Base-by-base conservation (phyloP, 2,888 invertebrate genomes). In the Mythimna pallens region DNA sequence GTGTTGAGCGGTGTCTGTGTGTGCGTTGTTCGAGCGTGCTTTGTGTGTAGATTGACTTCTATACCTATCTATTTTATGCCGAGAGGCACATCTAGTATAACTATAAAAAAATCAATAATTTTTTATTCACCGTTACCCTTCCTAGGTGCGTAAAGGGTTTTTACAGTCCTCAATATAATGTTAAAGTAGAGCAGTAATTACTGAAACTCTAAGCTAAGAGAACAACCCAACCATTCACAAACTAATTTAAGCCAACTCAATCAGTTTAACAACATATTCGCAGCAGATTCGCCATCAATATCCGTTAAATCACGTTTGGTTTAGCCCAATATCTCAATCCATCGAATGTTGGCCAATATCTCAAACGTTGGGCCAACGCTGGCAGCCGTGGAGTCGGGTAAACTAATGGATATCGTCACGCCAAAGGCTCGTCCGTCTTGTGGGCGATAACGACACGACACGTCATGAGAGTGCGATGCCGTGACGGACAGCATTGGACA, bases 331-430 rank as follows among this genome's bases (percentile, higher is more conserved):
- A 89, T 89, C 87, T 88, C 86, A 88, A 91, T 89, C 86, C 85
- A 81, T 84, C 73, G 79, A 65, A 71, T 78, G 75, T 81, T 82
- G 76, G 82, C 70, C 81, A 82, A 88, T 89, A 89, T 89, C 86
- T 88, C 86, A 87, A 90, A 69, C 76, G 76, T 77, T 83, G 77
- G 83, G 76, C 75, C 79, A 78, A 69, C 70, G 75, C 81, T 70
- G 76, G 58, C 66, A 79, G 80, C 55, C 67, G 55, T 63, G 70
- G 69, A 64, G 40, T 66, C 76, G 65, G 65, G 64, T 76, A 78
- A 84, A 86, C 84, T 88, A 91, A 91, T 90, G 88, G 87, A 86
- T 85, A 86, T 85, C 79, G 87, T 88, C 89, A 87, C 86, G 89
- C 78, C 79, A 87, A 78, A 70, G 70, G 78, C 65, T 85, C 88